Evolutionary conservation across 2,888 invertebrate species (phyloP), one percentile per base, ranked within the genome.

Genomic region (Koerneria pararmatus): DNA sequence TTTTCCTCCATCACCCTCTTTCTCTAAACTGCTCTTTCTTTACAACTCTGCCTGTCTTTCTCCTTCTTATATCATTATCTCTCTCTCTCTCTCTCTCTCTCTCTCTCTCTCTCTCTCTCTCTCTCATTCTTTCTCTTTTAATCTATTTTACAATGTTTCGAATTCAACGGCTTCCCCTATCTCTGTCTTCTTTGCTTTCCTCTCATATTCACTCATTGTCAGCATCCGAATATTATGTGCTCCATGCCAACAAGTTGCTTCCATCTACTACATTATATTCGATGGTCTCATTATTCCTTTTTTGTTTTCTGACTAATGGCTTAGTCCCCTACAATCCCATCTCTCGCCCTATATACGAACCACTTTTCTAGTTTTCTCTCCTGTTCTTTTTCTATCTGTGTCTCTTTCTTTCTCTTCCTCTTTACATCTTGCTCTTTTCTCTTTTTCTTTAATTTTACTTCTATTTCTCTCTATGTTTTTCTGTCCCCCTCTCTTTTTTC

Each of bases 61-160:
- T 66, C 24, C 34, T n/a, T 37, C 19, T 59, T 22, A 11, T 63
- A 27, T 53, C 66, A 63, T 63, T 62, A 51, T 64, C 53, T 60
- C 51, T 68, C 48, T 37, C 29, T 56, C 51, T 34, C 63, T 46
- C 15, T 24, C 35, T 22, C 69, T 37, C 24, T 48, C 59, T 48
- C 60, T n/a, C 59, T 53, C 41, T 60, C 65, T 24, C 62, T n/a
- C 54, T 51, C 54, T 56, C 66, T 66, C 58, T 67, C 57, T 67
- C 54, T 64, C 57, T 35, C 27, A 67, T 49, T 31, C 22, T 19
- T 31, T 19, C 48, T 49, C 58, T 59, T 54, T 37, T 37, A 8
- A 32, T 15, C 3, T 19, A n/a, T 19, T 11, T 41, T 8, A 19
- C 41, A 19, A 41, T 19, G n/a, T n/a, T n/a, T n/a, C n/a, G n/a